Base-by-base conservation (phyloP, 2,113 vertebrate genomes). In the Agelaius tricolor region DNA sequence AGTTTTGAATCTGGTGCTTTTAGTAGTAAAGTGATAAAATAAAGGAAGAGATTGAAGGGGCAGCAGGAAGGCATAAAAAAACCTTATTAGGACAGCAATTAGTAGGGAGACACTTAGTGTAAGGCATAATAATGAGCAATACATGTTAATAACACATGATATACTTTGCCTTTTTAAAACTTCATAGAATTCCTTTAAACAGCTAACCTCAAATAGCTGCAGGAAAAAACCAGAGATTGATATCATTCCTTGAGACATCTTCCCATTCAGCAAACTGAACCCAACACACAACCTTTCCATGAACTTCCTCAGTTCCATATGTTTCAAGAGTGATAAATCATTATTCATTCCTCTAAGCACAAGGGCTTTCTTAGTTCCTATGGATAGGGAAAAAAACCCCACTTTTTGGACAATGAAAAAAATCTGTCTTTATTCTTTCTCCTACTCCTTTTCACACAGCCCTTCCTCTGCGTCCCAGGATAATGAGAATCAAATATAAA, bases 321-420 rank as follows among this genome's bases (percentile, higher is more conserved):
- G 10, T 20, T 61, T 66, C 77, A 35, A 83, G 46, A 49, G 7
- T 75, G 68, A 67, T 37, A 86, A 85, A 86, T 68, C 76, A 66
- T 73, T 76, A 86, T 52, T 57, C 58, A 73, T 15, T 47, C 35
- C 54, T 73, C 33, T 54, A 35, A 83, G 49, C 30, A 85, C 43
- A 85, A 61, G 15, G 4, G 3, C 9, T 46, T 71, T 67, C 47
- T 78, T 54, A 52, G 27, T 54, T 85, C 51, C 85, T 85, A 44
- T 18, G 20, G 35, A 79, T 0, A 47, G 33, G 44, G 73, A 15
- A 78, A 84, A 87, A 87, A 9, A 0, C 0, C 39, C 0, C 39
- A 75, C 6, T 27, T 82, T 67, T 57, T 69, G 18, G 49, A 72
- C 44, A 90, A 82, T 24, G 67, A 65, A 88, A 88, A 74, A 71